Evolutionary conservation across 1,140 invertebrate genomes (phyloP), one percentile per base, ranked within the genome.

Genomic region (Sitodiplosis mosellana): DNA sequence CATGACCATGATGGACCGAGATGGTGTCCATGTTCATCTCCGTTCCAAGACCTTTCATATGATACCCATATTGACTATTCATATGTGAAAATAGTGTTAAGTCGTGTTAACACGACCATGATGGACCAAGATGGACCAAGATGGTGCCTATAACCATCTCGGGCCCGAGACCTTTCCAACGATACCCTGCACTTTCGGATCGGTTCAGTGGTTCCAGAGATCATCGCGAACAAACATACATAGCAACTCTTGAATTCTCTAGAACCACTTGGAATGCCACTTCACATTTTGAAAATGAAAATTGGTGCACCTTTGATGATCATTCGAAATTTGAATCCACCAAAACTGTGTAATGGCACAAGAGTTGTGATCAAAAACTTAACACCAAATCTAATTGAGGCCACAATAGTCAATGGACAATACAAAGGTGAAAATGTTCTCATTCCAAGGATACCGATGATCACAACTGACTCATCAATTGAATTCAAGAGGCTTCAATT

Each of bases 331-430:
- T 53, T 64, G 21, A 60, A 68, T 48, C 59, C 55, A 56, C 60
- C 65, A 49, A 51, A 50, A 50, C 56, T 70, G 43, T 71, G 66
- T 49, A 71, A 71, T 54, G 64, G 59, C 6, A 71, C 67, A 46
- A 33, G 65, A 49, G 53, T 69, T 34, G 45, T 50, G 19, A 56
- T 69, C 48, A 63, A 62, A 59, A 60, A 62, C 50, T 48, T 64
- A 43, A 60, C 61, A 53, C 54, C 52, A 40, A 65, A 64, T 51
- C 45, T 68, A 37, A 60, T 72, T 42, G 59, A 69, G 57, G 67
- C 65, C 40, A 68, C 56, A 43, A 66, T 72, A 49, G 45, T 69
- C 20, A 61, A 48, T 48, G 63, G 61, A 48, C 57, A 56, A 45
- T 63, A 52, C 51, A 61, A 64, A 65, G 68, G 64, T 47, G 56